phyloP scores from a whole-genome alignment of 2,113 vertebrate species.

The Corythaixoides concolor region DNA sequence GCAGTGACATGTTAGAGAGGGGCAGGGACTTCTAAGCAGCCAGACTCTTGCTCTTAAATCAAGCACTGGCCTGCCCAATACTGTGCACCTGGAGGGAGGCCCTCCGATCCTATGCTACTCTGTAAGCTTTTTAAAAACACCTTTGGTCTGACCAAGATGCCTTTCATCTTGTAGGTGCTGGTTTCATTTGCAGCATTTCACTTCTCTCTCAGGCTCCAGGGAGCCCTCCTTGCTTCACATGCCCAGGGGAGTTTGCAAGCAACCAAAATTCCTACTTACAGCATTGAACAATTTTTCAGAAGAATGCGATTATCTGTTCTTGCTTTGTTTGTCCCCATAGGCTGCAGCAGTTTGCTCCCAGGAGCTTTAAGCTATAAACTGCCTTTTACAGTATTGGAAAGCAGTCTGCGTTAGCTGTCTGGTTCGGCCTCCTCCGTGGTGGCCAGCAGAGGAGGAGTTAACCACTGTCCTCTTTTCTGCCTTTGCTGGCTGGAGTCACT shows the following conservation, averaged over 20 bases:
- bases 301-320: rapidly evolving
- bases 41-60: background rate
- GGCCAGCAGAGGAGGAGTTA: conserved; percentile 47
- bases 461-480: conserved; percentile 52
- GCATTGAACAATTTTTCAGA: background rate
- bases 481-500: conserved; percentile 39
- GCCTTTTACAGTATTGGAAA: background rate
- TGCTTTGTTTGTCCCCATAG: background rate
- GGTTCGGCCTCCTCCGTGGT: background rate
- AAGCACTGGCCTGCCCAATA: background rate
- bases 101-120: background rate
- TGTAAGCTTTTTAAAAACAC: background rate
- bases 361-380: background rate
- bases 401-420: background rate
- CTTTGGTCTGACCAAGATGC: background rate
- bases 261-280: background rate
- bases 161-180: background rate
- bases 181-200: background rate
- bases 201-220: background rate
- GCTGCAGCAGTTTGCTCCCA: background rate
- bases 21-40: background rate
- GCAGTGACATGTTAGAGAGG: background rate
- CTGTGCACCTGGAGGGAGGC: background rate
- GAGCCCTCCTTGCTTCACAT: background rate
- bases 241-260: background rate